These are phyloP conservation scores for Piaya cayana DNA, from an alignment of 2,113 vertebrate species.

Conservation along the genomic window DNA sequence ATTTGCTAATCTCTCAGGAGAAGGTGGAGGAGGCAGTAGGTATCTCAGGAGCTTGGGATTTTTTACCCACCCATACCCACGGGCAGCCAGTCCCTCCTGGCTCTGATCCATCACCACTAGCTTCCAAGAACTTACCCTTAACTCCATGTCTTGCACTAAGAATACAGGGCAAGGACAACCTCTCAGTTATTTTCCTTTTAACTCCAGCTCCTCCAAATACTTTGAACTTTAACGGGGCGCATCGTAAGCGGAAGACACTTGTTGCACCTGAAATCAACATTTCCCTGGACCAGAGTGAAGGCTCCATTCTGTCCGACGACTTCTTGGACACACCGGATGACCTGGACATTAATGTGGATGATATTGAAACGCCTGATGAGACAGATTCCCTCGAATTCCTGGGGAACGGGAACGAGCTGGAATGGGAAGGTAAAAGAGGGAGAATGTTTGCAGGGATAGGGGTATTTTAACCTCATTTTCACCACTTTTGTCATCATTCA, in stretches of 20 bases:
- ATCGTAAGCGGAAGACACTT: slow-evolving; percentile 88
- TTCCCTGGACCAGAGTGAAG: slow-evolving; percentile 96
- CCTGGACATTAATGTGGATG: slow-evolving; percentile 95
- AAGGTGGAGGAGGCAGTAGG: neutral
- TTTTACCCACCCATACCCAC: neutral
- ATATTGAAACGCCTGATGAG: slow-evolving; percentile 95
- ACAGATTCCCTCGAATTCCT: slow-evolving; percentile 95
- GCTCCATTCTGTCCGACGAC: slow-evolving; percentile 92
- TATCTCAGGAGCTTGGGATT: neutral
- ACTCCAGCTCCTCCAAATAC: slow-evolving; percentile 84
- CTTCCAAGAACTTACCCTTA: neutral
- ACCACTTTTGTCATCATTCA: neutral
- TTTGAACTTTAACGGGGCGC: slow-evolving; percentile 79
- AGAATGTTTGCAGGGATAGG: neutral
- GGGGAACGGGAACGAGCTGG: slow-evolving; percentile 91
- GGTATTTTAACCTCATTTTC: neutral
- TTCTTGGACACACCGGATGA: slow-evolving; percentile 94
- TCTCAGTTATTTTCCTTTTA: neutral
- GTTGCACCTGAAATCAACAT: slow-evolving; percentile 95
- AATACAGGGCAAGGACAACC: neutral
- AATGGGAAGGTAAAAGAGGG: slow-evolving; percentile 91
- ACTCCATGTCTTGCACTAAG: neutral
- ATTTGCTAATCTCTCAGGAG: neutral
- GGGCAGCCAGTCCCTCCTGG: neutral
- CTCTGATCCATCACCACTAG: neutral